Evolutionary conservation across 2,888 invertebrate species (phyloP).

Genomic region (Drosophila mulleri): DNA sequence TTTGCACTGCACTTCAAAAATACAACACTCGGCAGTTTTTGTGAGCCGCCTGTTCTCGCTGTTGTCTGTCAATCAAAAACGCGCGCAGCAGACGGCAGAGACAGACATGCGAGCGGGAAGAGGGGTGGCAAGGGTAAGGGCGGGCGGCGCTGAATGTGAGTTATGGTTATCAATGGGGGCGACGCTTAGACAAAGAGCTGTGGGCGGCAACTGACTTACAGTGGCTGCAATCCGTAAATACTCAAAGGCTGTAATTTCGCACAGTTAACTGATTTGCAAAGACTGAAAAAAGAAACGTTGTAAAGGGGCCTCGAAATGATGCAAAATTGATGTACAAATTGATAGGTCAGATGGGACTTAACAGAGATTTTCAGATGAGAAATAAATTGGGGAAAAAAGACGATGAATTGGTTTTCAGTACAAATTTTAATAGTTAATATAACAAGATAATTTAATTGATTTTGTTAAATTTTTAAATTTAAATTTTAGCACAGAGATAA

Average conservation of each 20-base stretch:
- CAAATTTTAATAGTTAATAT: too few species aligned
- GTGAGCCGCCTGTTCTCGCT: slow-evolving; percentile 56
- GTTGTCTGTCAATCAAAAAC: slow-evolving; percentile 71
- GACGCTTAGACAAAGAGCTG: slow-evolving; percentile 19
- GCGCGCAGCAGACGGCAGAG: slow-evolving; percentile 61
- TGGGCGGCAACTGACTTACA: slow-evolving; percentile 28
- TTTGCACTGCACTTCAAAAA: slow-evolving; percentile 49
- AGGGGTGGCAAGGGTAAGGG: background rate
- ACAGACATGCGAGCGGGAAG: background rate
- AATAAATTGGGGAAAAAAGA: too few species aligned
- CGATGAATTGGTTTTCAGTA: too few species aligned
- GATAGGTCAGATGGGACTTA: background rate
- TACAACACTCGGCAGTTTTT: slow-evolving; percentile 63
- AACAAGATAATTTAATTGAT: too few species aligned
- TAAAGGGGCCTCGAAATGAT: background rate
- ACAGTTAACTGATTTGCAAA: slow-evolving; percentile 3
- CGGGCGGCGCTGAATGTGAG: slow-evolving; percentile 50
- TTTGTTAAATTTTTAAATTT: too few species aligned
- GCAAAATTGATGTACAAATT: background rate
- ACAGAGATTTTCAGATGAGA: background rate
- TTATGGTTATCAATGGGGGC: slow-evolving; percentile 55
- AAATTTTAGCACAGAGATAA: too few species aligned
- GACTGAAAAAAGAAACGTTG: too few species aligned
- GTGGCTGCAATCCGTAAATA: slow-evolving; percentile 39
- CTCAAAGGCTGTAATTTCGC: slow-evolving; percentile 4